Conservation (phyloP, 2,888 invertebrate genomes). For the Cataglyphis rosenhaueri region DNA sequence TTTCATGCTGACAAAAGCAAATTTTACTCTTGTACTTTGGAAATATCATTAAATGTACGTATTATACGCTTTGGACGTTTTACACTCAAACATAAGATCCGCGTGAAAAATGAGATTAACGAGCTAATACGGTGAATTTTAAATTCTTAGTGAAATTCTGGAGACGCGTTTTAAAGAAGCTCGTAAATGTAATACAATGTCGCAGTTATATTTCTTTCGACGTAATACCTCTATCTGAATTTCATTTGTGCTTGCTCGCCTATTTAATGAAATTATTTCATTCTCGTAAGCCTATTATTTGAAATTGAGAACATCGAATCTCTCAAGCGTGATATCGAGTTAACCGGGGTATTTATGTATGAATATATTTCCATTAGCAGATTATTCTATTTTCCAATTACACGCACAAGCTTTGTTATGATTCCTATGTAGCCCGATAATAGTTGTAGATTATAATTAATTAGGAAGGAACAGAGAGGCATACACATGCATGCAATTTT, state of each 20-base stretch:
- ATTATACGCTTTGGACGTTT: background rate
- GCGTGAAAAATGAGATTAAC: constrained; percentile 21
- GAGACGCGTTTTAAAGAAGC: constrained; percentile 1
- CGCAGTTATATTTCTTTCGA: constrained; percentile 25
- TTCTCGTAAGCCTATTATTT: constrained; percentile 47
- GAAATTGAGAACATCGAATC: constrained; percentile 41
- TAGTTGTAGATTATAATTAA: constrained; percentile 22
- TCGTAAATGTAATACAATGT: constrained; percentile 38
- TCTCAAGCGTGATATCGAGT: constrained; percentile 35
- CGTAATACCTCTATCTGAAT: constrained; percentile 36
- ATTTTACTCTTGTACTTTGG: background rate
- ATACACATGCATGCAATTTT: background rate
- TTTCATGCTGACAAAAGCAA: background rate
- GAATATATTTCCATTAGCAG: constrained; percentile 50
- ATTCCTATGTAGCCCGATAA: background rate
- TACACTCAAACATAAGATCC: background rate
- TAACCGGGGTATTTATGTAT: constrained; percentile 48
- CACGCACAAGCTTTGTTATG: background rate
- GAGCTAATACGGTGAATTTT: constrained; percentile 12
- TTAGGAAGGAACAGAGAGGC: background rate
- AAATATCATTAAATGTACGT: constrained; percentile 5
- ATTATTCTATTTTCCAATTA: constrained; percentile 52
- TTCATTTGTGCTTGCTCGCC: constrained; percentile 34
- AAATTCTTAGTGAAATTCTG: constrained; percentile 36
- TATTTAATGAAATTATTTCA: constrained; percentile 54